Evolutionary conservation across 2,113 vertebrate genomes (phyloP).

Genomic region (Cyphomyrus plagiostoma): DNA sequence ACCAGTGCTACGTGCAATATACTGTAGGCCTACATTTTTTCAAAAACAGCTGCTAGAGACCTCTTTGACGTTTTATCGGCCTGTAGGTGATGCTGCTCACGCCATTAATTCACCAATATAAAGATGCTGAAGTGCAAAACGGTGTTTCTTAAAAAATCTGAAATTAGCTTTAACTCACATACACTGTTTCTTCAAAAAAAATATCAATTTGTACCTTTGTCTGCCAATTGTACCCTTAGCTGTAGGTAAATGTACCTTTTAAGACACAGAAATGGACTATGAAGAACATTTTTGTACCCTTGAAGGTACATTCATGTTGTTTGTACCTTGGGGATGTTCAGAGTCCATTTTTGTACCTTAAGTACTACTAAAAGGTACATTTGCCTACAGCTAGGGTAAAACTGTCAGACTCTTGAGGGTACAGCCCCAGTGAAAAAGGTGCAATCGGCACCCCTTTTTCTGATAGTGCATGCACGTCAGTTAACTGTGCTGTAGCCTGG

Average conservation of each 20-base stretch:
- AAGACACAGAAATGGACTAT: not conserved
- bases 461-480: not conserved
- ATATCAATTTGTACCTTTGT: not conserved
- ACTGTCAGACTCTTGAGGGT: not conserved
- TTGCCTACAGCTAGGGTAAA: not conserved
- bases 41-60: not conserved
- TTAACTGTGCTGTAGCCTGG: not conserved
- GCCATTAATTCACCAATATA: not conserved
- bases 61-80: not conserved
- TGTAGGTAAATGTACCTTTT: not conserved
- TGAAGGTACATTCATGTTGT: not conserved
- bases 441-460: not conserved
- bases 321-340: not conserved
- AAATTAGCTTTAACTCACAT: not conserved
- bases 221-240: not conserved
- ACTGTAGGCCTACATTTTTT: not conserved
- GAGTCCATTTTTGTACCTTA: not conserved
- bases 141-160: not conserved
- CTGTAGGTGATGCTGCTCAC: not conserved
- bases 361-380: not conserved
- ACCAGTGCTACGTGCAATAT: not conserved
- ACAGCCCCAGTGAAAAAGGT: not conserved
- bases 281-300: not conserved
- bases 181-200: not conserved
- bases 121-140: not conserved